These are phyloP conservation scores for Hetaerina titia DNA, from an alignment of 2,888 invertebrate species.

Conservation along the genomic window DNA sequence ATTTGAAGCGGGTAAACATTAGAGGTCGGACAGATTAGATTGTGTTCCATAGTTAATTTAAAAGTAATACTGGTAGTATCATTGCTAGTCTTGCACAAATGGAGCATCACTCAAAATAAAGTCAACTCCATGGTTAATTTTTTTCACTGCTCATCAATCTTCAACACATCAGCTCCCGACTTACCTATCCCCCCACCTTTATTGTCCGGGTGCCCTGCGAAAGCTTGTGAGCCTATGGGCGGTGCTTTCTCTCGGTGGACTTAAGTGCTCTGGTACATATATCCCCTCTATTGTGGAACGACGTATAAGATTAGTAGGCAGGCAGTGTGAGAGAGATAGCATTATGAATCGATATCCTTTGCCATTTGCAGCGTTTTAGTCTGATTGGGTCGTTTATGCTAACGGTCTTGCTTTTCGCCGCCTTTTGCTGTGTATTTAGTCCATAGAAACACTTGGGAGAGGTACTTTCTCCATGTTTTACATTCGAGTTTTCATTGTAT, in stretches of 20 bases:
- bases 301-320: background rate
- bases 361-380: background rate
- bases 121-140: background rate
- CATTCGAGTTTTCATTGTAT: too few relatives aligned
- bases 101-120: too few relatives aligned
- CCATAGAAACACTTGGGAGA: too few relatives aligned
- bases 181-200: background rate
- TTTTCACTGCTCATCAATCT: background rate
- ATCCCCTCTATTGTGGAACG: background rate
- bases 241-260: background rate
- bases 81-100: too few relatives aligned
- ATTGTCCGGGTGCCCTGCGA: background rate
- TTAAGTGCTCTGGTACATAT: background rate
- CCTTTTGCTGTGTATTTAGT: background rate
- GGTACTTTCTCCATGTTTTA: too few relatives aligned
- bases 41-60: too few relatives aligned
- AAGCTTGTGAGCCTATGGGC: background rate
- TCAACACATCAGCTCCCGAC: background rate
- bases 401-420: background rate
- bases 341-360: background rate
- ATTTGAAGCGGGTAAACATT: too few relatives aligned
- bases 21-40: too few relatives aligned
- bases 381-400: background rate
- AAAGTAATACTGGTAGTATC: too few relatives aligned
- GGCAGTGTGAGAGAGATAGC: background rate